Evolutionary conservation across 2,888 invertebrate species (phyloP), one percentile per base, ranked within the genome.

Genomic region (Esperia sulphurella): DNA sequence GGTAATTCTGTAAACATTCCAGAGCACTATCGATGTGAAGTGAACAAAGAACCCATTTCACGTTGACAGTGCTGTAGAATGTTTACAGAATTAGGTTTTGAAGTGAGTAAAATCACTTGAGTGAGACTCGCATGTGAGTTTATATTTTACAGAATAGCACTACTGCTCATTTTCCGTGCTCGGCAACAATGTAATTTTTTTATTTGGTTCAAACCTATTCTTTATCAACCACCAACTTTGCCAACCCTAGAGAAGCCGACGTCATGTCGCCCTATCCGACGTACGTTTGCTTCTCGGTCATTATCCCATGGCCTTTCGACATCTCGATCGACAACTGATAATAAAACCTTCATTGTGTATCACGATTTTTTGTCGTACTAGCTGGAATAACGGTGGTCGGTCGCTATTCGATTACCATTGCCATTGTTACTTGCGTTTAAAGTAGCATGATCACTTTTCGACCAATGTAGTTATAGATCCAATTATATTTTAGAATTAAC

Each of bases 291-390:
- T 49, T 43, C 53, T 43, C 43, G 46, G 50, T 43, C 46, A 59
- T 62, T 63, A 58, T 52, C 42, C 51, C 41, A 49, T 50, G 48
- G 52, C 9, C n/a, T 58, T 63, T 58, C 59, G 57, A 63, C 61
- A 57, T 61, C 43, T 14, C 50, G 51, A 49, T 51, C 45, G 43
- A 54, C 52, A 46, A 46, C 49, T 48, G 50, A 50, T 52, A 49
- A 52, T 50, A 12, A 43, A 30, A 2, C 43, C 37, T 42, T 45
- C 39, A 31, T 46, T 48, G 41, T 51, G 14, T 45, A 51, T 31
- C 42, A n/a, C n/a, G 39, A 13, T 43, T 46, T 46, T 39, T 46
- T 49, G 35, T 43, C 21, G 12, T 43, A 33, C n/a, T 14, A 13
- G 14, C 33, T 14, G 1, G 41, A 41, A 29, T 33, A 51, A 48